Percentiles rank a stretch among this genome's conserved stretches.
Conservation (phyloP, 2,113 vertebrate species). For the Xiphophorus hellerii region DNA sequence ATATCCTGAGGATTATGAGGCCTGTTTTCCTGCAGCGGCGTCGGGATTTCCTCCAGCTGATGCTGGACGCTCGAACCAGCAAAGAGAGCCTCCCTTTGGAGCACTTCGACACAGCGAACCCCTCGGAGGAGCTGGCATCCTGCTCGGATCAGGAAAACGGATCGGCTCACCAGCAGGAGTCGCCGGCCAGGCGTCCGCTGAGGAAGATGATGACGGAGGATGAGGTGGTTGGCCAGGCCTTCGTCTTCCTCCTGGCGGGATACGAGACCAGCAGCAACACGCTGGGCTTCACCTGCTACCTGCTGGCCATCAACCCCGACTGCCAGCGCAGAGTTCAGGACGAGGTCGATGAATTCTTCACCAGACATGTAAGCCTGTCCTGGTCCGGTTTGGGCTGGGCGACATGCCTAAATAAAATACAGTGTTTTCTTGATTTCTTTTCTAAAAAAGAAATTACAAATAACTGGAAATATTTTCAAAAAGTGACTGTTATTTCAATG, state of each 20-base stretch:
- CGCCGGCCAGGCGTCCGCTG: conserved; percentile 25
- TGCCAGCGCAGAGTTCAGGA: conserved; percentile 85
- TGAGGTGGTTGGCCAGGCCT: conserved; percentile 91
- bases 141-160: conserved; percentile 6
- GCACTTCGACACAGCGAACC: conserved; percentile 71
- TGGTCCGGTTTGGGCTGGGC: too few relatives aligned
- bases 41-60: conserved; percentile 91
- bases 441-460: too few relatives aligned
- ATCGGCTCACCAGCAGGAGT: background rate
- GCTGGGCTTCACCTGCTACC: conserved; percentile 87
- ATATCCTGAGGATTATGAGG: background rate
- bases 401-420: too few relatives aligned
- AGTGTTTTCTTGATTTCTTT: too few relatives aligned
- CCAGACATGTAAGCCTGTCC: conserved; percentile 84
- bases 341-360: conserved; percentile 87
- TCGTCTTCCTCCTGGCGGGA: conserved; percentile 91
- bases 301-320: conserved; percentile 86
- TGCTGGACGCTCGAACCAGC: conserved; percentile 83
- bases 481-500: too few relatives aligned
- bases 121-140: conserved; percentile 30
- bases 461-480: too few relatives aligned
- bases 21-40: conserved; percentile 79
- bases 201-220: conserved; percentile 84
- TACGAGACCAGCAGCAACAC: conserved; percentile 90
- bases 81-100: conserved; percentile 58